Base-by-base conservation (phyloP, 2,113 vertebrate species). In the Acinonyx jubatus region DNA sequence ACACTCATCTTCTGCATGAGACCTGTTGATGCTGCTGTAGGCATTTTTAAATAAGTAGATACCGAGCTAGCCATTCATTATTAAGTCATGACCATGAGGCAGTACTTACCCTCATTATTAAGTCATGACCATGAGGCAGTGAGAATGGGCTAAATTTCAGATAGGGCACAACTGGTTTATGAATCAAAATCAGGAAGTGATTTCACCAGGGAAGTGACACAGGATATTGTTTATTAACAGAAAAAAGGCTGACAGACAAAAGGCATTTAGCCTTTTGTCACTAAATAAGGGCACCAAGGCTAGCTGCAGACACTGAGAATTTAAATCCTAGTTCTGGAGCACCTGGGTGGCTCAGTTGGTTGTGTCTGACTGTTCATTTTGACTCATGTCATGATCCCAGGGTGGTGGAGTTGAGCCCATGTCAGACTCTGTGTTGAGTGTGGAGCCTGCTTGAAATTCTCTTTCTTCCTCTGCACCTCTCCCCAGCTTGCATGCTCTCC, bases 251-350 rank as follows among this genome's bases (percentile, higher is more conserved):
- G 45, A 45, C 45, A 45, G 45, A 45, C 45, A 45, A 45, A 45
- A 45, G 8, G 45, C 4, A 79, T 23, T 81, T 2, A 66, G 0
- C 0, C 9, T 68, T 88, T 38, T 41, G 3, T 86, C 31, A 38
- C 4, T 66, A 27, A 25, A 31, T 50, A 27, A 9, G 13, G n/a
- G 0, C 7, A 27, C 11, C 0, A 21, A 38, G 2, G 27, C 9
- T 48, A 65, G 6, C 8, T 66, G 12, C 63, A 57, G 6, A 31
- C 31, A 13, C 0, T 12, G 12, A 50, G 48, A 66, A 48, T 38
- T 65, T 52, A 15, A 65, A 52, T 88, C 83, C 31, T 52, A 33
- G 15, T 19, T 80, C 48, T 52, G n/a, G 4, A 61, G 57, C 7
- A 18, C 57, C 19, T 23, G 57, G 7, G 21, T 61, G 57, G 57